These are phyloP conservation scores for Corella eumyota DNA, from an alignment of 23 tunicate species.

Conservation along the genomic window DNA sequence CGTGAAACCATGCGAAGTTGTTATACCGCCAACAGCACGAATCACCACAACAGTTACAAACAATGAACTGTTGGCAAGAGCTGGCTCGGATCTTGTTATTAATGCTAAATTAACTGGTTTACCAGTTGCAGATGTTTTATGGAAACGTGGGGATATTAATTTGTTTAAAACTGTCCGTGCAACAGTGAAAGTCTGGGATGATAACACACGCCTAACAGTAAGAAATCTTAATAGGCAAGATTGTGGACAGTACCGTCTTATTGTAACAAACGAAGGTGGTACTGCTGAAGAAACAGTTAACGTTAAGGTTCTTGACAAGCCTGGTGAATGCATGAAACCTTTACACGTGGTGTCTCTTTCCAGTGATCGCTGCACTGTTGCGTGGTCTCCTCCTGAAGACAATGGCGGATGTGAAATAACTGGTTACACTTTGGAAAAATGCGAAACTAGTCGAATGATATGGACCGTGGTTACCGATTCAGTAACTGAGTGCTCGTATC, in stretches of 20 bases:
- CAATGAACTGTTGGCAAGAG: conserved; percentile 68
- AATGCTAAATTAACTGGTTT: conserved; percentile 63
- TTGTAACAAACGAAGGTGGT: conserved; percentile 65
- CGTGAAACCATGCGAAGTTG: conserved; percentile 62
- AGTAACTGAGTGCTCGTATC: conserved; percentile 43
- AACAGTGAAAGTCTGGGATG: conserved; percentile 45
- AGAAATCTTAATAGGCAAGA: conserved; percentile 48
- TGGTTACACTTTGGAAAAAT: conserved; percentile 62
- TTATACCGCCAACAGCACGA: conserved; percentile 45
- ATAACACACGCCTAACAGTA: conserved; percentile 28
- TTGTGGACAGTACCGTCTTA: conserved; percentile 55
- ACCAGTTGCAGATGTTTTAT: conserved; percentile 63
- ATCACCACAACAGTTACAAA: conserved; percentile 47
- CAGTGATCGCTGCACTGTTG: conserved; percentile 67
- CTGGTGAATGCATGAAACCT: conserved; percentile 50
- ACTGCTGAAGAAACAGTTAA: conserved; percentile 32
- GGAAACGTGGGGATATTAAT: conserved; percentile 56
- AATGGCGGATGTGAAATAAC: conserved; percentile 80
- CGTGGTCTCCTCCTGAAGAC: conserved; percentile 73
- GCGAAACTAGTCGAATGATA: conserved; percentile 93
- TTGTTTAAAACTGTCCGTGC: conserved; percentile 68
- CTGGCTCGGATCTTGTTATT: conserved; percentile 44
- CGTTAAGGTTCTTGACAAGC: conserved; percentile 75
- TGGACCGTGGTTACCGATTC: conserved; percentile 74
- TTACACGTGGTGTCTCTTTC: conserved; percentile 28